Base-by-base conservation (phyloP, 2,113 vertebrate genomes). In the Aspiorhynchus laticeps region DNA sequence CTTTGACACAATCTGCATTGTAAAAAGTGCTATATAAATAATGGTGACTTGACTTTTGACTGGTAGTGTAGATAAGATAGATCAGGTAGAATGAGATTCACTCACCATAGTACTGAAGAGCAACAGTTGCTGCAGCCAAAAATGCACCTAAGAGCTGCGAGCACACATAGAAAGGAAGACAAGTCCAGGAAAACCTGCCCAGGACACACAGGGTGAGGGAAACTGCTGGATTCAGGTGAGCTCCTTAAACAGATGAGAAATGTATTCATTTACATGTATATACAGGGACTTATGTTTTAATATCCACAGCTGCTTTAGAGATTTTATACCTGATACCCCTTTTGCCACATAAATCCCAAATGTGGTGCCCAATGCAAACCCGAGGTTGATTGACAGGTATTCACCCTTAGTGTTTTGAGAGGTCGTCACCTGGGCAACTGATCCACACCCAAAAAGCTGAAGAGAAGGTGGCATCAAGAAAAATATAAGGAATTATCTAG, bases 161-260 rank as follows among this genome's bases (percentile, higher is more conserved):
- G 0, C 92, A 14, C 33, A 69, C 2, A 2, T 95, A 97, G 83
- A 97, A 89, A 0, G 96, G 97, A 8, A 98, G 84, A 56, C 95
- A 96, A 67, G 86, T 77, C 97, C 96, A 97, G 0, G 95, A 92
- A 24, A 96, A 88, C 80, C 91, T 90, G 26, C 92, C 95, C 73
- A 95, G 1, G 56, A 95, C 84, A 33, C 96, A 96, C 92, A 97
- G 43, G 87, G 95, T 89, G 17, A 98, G 85, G 28, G 97, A 94
- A 33, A 96, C 96, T 0, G 96, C 96, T 0, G 96, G 97, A 88
- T 98, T 98, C 90, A 98, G 91, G 77, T 97, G 96, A 31, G 95
- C 96, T 0, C 96, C 97, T 98, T 88, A 43, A 26, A 28, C n/a
- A 76, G 21, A n/a, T 41, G 43, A 53, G 36, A 46, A 71, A 73